Evolutionary conservation across 2,113 vertebrate genomes (phyloP), one percentile per base, ranked within the genome.

Genomic region (Lipophrys pholis): DNA sequence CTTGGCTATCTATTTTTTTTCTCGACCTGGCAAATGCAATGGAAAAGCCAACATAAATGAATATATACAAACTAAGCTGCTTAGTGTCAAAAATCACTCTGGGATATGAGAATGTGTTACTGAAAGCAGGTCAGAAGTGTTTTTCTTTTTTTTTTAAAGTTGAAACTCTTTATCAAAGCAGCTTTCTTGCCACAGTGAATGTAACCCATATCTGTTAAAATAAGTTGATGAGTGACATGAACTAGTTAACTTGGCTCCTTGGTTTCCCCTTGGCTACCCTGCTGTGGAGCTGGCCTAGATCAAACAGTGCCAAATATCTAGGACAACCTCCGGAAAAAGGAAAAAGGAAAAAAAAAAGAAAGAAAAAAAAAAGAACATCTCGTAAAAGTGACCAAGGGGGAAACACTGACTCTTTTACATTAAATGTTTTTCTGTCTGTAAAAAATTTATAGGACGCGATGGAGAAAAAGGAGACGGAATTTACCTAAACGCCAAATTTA

Each of bases 211-310:
- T 87, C 62, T 86, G 83, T 80, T 81, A 54, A 85, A 87, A 85
- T 72, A 78, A 87, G 86, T 87, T 76, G 64, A 82, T 74, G 83
- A 84, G 78, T 90, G 89, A 92, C 85, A 80, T 91, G 91, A 90
- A 88, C 85, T 80, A 92, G 87, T 92, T 92, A 87, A 80, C 64
- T 81, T 69, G 84, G 85, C 80, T 87, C 81, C 88, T 88, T 83
- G 74, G 84, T 90, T 87, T 84, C 88, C 86, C 82, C 63, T 82
- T 81, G 73, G 76, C 85, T 84, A 73, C 86, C 83, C 71, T 84
- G 82, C 83, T 81, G 89, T 48, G 69, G 78, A 82, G 85, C 74
- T 87, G 91, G 83, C 91, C 90, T 90, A 90, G 64, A 90, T 91
- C 73, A 83, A 80, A 87, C 83, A 76, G 67, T 50, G 59, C 53